Evolutionary conservation across 2,113 vertebrate species (phyloP).

Genomic region (Anoplopoma fimbria): DNA sequence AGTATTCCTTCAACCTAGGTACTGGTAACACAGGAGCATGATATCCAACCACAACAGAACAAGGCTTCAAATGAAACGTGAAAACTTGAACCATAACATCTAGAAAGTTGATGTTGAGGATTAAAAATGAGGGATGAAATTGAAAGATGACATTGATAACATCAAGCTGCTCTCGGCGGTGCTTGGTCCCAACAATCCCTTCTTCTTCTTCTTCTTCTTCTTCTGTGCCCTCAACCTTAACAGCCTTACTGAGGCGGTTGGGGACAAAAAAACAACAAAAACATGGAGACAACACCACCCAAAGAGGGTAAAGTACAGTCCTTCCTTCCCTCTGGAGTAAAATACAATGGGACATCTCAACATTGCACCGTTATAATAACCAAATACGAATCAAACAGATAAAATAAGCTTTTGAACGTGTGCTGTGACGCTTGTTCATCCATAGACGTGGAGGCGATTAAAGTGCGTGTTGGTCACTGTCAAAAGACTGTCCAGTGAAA

Average conservation of each 20-base stretch:
- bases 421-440: conserved; percentile 86
- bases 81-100: conserved; percentile 10
- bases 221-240: conserved; percentile 47
- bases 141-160: conserved; percentile 38
- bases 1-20: conserved; percentile 11
- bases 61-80: conserved; percentile 39
- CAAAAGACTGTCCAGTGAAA: conserved; percentile 85
- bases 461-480: conserved; percentile 91
- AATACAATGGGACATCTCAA: conserved; percentile 64
- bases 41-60: conserved; percentile 29
- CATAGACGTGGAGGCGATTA: conserved; percentile 86
- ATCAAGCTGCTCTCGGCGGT: conserved; percentile 39
- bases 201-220: neutral
- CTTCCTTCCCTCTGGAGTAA: conserved; percentile 51
- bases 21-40: conserved; percentile 19
- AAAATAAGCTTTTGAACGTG: conserved; percentile 77
- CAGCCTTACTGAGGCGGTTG: conserved; percentile 56
- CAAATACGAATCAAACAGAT: conserved; percentile 75
- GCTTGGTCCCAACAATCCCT: conserved; percentile 62
- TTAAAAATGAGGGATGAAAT: conserved; percentile 35
- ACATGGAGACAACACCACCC: neutral
- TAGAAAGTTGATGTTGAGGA: neutral
- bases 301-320: conserved; percentile 35
- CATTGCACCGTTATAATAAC: conserved; percentile 52
- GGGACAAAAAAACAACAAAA: conserved; percentile 15